Evolutionary conservation across 2,888 invertebrate species (phyloP), one percentile per base, ranked within the genome.

Genomic region (Temnothorax rugatulus): DNA sequence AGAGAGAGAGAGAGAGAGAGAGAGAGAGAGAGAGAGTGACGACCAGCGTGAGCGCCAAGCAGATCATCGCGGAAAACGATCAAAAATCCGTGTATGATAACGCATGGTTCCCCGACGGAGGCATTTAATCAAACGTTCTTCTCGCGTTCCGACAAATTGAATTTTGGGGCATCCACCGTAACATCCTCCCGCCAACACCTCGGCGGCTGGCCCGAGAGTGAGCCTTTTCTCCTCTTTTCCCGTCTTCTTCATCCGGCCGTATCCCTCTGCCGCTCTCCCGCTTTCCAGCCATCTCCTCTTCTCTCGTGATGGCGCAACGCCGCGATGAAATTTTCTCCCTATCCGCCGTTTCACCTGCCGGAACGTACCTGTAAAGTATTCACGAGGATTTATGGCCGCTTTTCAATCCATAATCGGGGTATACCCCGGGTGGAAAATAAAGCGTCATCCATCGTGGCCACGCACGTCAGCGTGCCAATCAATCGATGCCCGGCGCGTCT

Each of bases 51-150:
- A 41, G 9, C 50, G n/a, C n/a, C 69, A 15, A n/a, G 18, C 41
- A 25, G 34, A 77, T n/a, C 69, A 11, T 25, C 57, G 34, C 18
- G 25, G 44, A n/a, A 18, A 74, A 59, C 18, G 59, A 71, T 69
- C 21, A 79, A 79, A 87, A 87, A 84, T 87, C 87, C 64, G 73
- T 44, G 83, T 29, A 82, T 50, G 66, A 77, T 84, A 77, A 83
- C 50, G 59, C 61, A 29, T 38, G 74, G 34, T 15, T 52, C 44
- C 34, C 57, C 61, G 79, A 83, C 87, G 86, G 71, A 83, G 71
- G 82, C 86, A 87, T 87, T 89, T 87, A 89, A 88, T 89, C 88
- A 89, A 88, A 82, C 84, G 83, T 61, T 75, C 64, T 47, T 71
- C 73, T 25, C 41, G 44, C 83, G 83, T 87, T 84, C 86, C 83